Evolutionary conservation across 2,888 invertebrate genomes (phyloP), one percentile per base, ranked within the genome.

Genomic region (Bruchidius siliquastri): DNA sequence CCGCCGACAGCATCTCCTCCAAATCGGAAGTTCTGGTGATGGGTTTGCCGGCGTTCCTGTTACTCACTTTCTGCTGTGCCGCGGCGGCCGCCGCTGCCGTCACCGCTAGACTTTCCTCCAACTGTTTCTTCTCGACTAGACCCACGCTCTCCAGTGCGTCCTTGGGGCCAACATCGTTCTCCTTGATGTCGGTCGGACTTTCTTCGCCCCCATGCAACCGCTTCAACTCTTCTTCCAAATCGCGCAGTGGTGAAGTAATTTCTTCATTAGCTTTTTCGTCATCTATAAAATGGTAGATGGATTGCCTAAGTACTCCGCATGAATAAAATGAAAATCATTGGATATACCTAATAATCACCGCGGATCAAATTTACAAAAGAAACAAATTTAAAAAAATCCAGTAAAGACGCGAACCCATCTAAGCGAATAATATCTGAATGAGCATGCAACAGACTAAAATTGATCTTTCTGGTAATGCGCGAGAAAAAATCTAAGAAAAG

Each of bases 1-100:
- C 78, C 13, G 78, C 76, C 22, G 76, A 72, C 30, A 78, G 73
- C 76, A 77, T 77, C 73, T 78, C 78, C 69, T 76, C 76, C 26
- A 77, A 73, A 75, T 78, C 76, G 22, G 76, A 77, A 21, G 74
- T 75, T 67, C 74, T 76, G 74, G 76, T 76, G 26, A 77, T 75
- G 2, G 76, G 75, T 71, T 71, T 71, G 8, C 21, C 13, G 32
- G 22, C 68, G 20, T 0, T 13, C 20, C 22, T 68, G 22, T 68
- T 13, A 1, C 1, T 13, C 8, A 21, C 20, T 13, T 18, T 49
- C 22, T 21, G 3, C 21, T 21, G 21, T 21, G 68, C n/a, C 22
- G 68, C 2, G 4, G n/a, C 10, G 67, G 4, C 20, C 67, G 67
- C 10, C 67, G 67, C 67, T 67, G 4, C 3, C 20, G 21, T 22